Conservation (phyloP, 2,888 invertebrate species). For the Sussaba pulchella region DNA sequence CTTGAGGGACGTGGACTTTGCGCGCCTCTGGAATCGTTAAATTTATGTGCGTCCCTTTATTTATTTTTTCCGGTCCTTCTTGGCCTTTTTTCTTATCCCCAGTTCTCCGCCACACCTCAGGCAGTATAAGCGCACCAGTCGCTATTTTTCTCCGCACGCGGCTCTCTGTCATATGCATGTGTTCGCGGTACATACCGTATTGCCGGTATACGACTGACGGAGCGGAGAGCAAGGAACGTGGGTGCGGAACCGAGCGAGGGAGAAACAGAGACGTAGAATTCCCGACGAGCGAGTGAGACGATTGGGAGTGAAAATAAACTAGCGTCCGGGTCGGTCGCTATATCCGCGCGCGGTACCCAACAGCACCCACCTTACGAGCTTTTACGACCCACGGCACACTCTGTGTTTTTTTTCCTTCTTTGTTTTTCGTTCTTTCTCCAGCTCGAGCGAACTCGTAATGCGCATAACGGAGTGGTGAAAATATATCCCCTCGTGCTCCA, state of each 20-base stretch:
- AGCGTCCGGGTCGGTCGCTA: conserved; percentile 51
- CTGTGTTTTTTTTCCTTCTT: conserved; percentile 25
- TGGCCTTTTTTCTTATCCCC: conserved; percentile 30
- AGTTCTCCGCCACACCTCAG: conserved; percentile 13
- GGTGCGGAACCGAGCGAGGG: conserved; percentile 18
- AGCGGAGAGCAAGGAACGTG: conserved; percentile 22
- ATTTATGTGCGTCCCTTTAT: conserved; percentile 63
- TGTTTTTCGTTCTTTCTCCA: conserved; percentile 28
- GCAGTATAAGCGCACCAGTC: conserved; percentile 8
- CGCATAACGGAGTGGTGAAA: conserved; percentile 62
- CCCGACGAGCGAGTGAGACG: conserved; percentile 42
- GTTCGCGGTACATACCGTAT: conserved; percentile 47
- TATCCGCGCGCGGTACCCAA: conserved; percentile 36
- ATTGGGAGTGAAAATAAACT: conserved; percentile 67
- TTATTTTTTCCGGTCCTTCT: conserved; percentile 44
- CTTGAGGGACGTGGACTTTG: conserved; percentile 65
- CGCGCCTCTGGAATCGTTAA: conserved; percentile 64
- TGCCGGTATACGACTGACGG: conserved; percentile 18
- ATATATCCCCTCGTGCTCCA: conserved; percentile 42
- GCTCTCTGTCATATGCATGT: conserved; percentile 56
- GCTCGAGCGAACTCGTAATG: conserved; percentile 62
- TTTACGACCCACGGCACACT: conserved; percentile 62
- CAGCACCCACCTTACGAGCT: conserved; percentile 43
- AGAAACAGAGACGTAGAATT: conserved; percentile 5
- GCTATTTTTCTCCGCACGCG: conserved; percentile 49